phyloP scores from a whole-genome alignment of 2,888 invertebrate genomes.

The Acronicta alni region DNA sequence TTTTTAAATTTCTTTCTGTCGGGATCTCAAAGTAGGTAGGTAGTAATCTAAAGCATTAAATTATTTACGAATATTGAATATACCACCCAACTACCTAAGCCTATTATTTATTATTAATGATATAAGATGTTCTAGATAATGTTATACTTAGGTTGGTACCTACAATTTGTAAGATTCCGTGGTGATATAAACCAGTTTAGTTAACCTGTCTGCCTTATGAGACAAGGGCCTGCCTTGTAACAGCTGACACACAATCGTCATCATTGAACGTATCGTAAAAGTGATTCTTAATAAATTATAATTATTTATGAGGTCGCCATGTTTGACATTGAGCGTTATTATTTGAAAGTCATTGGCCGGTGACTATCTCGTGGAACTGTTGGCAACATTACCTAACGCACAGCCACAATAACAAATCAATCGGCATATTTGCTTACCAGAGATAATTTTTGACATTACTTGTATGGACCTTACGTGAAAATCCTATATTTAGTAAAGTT shows the following conservation, averaged over 20 bases:
- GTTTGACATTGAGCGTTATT: constrained; percentile 26
- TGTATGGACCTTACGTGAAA: too few relatives aligned
- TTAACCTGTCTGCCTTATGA: constrained; percentile 12
- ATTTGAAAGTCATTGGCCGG: constrained; percentile 28
- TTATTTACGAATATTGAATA: too few relatives aligned
- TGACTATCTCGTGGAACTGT: background rate
- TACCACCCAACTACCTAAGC: too few relatives aligned
- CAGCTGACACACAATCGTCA: constrained; percentile 30
- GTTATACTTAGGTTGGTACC: background rate
- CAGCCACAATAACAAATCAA: too few relatives aligned
- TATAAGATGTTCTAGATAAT: background rate
- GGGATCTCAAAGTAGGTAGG: too few relatives aligned
- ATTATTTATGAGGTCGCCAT: constrained; percentile 30
- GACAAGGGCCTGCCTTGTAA: constrained; percentile 21
- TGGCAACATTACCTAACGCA: background rate
- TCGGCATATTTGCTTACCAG: too few relatives aligned
- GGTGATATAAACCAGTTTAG: constrained; percentile 28
- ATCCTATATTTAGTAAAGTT: too few relatives aligned
- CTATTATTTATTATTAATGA: background rate
- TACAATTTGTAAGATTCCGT: constrained; percentile 29
- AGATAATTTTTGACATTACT: too few relatives aligned
- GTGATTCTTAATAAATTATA: constrained; percentile 31
- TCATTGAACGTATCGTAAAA: constrained; percentile 34
- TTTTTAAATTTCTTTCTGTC: too few relatives aligned
- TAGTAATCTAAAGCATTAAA: too few relatives aligned